These are phyloP conservation scores for Luperina nickerlii DNA, from an alignment of 2,888 invertebrate genomes.

Conservation along the genomic window DNA sequence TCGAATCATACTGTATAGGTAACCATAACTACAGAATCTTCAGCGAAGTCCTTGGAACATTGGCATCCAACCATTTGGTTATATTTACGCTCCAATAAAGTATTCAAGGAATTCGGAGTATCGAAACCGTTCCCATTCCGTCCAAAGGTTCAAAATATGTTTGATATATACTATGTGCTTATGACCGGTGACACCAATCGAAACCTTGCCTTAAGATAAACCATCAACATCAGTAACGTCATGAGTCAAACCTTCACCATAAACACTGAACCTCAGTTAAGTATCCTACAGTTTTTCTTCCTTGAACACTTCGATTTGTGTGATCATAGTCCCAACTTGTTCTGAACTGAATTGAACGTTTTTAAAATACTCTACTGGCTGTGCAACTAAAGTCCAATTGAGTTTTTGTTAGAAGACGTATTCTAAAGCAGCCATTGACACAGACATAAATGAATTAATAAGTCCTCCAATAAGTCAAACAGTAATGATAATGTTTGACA, in stretches of 20 bases:
- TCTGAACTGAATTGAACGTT: slow-evolving; percentile 2
- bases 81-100: neutral
- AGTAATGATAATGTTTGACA: slow-evolving; percentile 25
- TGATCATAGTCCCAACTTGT: slow-evolving; percentile 4
- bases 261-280: slow-evolving; percentile 23
- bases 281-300: slow-evolving; percentile 25
- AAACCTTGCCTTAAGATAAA: slow-evolving; percentile 38
- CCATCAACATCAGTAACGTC: slow-evolving; percentile 35
- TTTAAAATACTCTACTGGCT: neutral
- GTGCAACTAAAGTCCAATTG: slow-evolving; percentile 17
- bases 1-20: slow-evolving; percentile 5
- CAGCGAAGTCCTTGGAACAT: neutral
- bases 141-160: neutral
- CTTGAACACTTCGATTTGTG: slow-evolving; percentile 17
- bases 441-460: slow-evolving; percentile 1
- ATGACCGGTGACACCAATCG: slow-evolving; percentile 19
- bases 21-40: neutral
- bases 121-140: neutral
- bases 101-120: neutral
- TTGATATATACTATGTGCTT: slow-evolving; percentile 6
- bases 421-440: slow-evolving; percentile 17
- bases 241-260: slow-evolving; percentile 43
- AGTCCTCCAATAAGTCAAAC: neutral
- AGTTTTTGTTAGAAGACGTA: slow-evolving; percentile 26
- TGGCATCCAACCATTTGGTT: neutral